Conservation (phyloP, 2,888 invertebrate species). For the Drosophila putrida region DNA sequence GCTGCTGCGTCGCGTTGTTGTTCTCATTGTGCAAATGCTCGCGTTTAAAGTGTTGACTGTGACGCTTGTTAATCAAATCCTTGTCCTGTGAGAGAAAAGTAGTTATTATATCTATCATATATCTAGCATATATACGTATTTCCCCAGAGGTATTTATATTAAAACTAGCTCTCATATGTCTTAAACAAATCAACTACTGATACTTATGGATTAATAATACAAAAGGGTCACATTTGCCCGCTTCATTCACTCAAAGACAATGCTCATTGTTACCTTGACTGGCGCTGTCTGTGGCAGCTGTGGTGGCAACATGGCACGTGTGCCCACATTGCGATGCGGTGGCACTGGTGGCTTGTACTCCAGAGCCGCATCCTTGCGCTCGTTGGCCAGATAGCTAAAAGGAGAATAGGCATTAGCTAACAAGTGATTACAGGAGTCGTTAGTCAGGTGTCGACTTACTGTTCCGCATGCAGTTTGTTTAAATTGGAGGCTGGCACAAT, state of each 20-base stretch:
- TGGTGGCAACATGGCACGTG: conserved; percentile 78
- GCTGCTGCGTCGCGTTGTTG: conserved; percentile 35
- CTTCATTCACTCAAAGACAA: no score
- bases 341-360: conserved; percentile 96
- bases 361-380: conserved; percentile 86
- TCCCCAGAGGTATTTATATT: no score
- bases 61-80: conserved; percentile 63
- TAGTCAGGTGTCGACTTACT: conserved; percentile 57
- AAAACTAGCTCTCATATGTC: no score
- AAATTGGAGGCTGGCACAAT: conserved; percentile 73
- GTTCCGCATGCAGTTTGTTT: conserved; percentile 82
- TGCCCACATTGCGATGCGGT: conserved; percentile 91
- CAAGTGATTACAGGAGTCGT: not conserved
- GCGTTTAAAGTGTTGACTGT: conserved; percentile 70
- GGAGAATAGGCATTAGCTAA: conserved; percentile 79
- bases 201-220: no score
- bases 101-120: no score
- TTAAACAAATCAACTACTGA: no score
- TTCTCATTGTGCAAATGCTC: conserved; percentile 63
- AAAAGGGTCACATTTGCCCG: no score
- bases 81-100: conserved; percentile 35
- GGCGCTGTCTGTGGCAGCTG: conserved; percentile 44
- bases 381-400: conserved; percentile 84
- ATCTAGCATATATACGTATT: no score
- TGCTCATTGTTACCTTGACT: conserved; percentile 24